Evolutionary conservation across 2,888 invertebrate species (phyloP), one percentile per base, ranked within the genome.

Genomic region (Apamea epomidion): DNA sequence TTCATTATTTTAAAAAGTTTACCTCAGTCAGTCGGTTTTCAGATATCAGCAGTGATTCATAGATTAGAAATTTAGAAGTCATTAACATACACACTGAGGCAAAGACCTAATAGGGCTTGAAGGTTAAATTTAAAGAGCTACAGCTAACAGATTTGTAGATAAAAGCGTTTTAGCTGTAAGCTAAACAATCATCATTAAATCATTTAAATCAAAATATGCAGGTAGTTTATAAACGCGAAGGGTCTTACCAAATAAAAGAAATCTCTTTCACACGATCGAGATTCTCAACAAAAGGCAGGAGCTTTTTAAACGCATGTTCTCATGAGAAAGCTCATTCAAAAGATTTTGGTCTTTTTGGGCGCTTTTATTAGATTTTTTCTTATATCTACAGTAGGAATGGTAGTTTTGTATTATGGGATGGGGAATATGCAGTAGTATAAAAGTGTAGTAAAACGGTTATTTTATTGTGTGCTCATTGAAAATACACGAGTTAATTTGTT

Each of bases 321-420:
- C 90, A 83, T 88, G 90, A 87, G 88, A 90, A 89, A 81, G 75
- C 73, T 82, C 69, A 76, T 80, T 82, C 75, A 78, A 82, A 81
- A 80, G 78, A 80, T 76, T 71, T 82, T 80, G 80, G 84, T 83
- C 76, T n/a, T 83, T 84, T 76, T 78, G n/a, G 60, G 8, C 1
- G 51, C 76, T 76, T 83, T 84, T 65, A 71, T 84, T 80, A 51
- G 10, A 4, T 74, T 78, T 80, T 58, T 77, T 68, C 45, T 32
- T 32, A 48, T 7, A 10, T 29, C 60, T 60, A n/a, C n/a, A 25
- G 8, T 69, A 54, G 29, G 32, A 21, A 14, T 60, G n/a, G 42
- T 54, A 16, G 16, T 65, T 60, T 60, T 65, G 16, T 64, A n/a
- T 68, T 67, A 16, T 42, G 16, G 29, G 29, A 21, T 70, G 7